Percentiles rank a stretch among this genome's conserved stretches.
These are phyloP conservation scores for Trididemnum clinides DNA, from an alignment of 23 tunicate species.

Conservation along the genomic window DNA sequence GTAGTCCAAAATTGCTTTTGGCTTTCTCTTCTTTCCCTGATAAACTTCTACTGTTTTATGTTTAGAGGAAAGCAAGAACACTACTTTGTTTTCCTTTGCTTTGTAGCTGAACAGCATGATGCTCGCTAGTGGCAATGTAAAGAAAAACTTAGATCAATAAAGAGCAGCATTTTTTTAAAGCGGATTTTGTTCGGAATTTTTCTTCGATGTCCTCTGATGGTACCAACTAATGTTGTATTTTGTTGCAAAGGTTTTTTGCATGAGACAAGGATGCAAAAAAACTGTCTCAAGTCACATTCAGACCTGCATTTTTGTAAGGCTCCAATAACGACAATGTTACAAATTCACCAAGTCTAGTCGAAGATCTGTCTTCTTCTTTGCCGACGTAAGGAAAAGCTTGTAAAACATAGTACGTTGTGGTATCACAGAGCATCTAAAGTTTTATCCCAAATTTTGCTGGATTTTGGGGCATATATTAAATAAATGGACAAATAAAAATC, in stretches of 20 bases:
- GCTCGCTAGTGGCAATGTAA: slow-evolving; percentile 19
- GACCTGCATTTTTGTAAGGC: slow-evolving; percentile 21
- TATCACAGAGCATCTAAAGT: too few species aligned
- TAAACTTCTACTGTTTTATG: slow-evolving; percentile 11
- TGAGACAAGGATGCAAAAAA: slow-evolving; percentile 12
- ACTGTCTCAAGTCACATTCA: slow-evolving; percentile 24
- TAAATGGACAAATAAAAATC: not conserved
- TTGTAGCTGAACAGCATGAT: slow-evolving; percentile 31
- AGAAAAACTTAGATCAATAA: too few species aligned
- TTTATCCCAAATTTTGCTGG: not conserved
- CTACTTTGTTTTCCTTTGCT: slow-evolving; percentile 15
- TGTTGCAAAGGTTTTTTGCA: slow-evolving; percentile 20
- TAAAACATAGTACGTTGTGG: too few species aligned
- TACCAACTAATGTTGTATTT: too few species aligned
- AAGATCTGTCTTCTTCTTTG: too few species aligned
- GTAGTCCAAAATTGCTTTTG: too few species aligned
- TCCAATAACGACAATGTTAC: too few species aligned
- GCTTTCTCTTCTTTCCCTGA: slow-evolving; percentile 8
- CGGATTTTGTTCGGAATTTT: slow-evolving; percentile 21
- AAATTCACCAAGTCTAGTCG: too few species aligned
- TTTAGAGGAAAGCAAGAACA: slow-evolving; percentile 18
- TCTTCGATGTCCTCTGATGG: slow-evolving; percentile 38
- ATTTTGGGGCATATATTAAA: slow-evolving; percentile 18
- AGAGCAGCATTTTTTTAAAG: too few species aligned
- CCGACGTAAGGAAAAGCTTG: too few species aligned